Evolutionary conservation across 1,140 invertebrate species (phyloP).

Genomic region (Zaprionus capensis): DNA sequence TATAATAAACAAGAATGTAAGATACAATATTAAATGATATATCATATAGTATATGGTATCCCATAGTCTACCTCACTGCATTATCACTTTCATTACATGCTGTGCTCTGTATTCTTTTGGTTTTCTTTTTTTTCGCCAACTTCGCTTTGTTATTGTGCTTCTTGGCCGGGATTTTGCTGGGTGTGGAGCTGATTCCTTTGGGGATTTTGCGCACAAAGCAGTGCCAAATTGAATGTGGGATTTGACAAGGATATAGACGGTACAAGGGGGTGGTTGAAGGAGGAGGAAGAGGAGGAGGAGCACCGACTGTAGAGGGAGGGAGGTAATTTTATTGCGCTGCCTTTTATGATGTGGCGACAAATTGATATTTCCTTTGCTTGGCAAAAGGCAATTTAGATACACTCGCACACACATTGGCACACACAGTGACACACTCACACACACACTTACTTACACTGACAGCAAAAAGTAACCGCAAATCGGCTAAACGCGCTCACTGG

Average conservation of each 20-base stretch:
- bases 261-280: slow-evolving; percentile 13
- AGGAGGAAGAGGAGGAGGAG: not conserved
- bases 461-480: slow-evolving; percentile 51
- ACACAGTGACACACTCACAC: slow-evolving; percentile 10
- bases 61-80: not conserved
- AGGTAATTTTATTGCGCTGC: slow-evolving; percentile 82
- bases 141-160: slow-evolving; percentile 53
- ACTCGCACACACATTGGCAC: slow-evolving; percentile 21
- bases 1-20: too few species aligned
- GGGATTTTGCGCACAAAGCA: slow-evolving; percentile 82
- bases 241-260: slow-evolving; percentile 72
- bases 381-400: slow-evolving; percentile 71
- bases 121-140: slow-evolving; percentile 20
- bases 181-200: slow-evolving; percentile 70
- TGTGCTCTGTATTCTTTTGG: slow-evolving; percentile 18
- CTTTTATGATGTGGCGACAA: slow-evolving; percentile 84
- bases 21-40: too few species aligned
- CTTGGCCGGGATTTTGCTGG: slow-evolving; percentile 43
- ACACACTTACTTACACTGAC: not conserved
- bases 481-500: slow-evolving; percentile 55
- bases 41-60: not conserved
- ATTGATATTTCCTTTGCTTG: slow-evolving; percentile 78
- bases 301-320: not conserved
- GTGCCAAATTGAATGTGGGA: slow-evolving; percentile 83
- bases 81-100: not conserved